Conservation (phyloP, 2,888 invertebrate genomes). For the Cephus sareptanus region DNA sequence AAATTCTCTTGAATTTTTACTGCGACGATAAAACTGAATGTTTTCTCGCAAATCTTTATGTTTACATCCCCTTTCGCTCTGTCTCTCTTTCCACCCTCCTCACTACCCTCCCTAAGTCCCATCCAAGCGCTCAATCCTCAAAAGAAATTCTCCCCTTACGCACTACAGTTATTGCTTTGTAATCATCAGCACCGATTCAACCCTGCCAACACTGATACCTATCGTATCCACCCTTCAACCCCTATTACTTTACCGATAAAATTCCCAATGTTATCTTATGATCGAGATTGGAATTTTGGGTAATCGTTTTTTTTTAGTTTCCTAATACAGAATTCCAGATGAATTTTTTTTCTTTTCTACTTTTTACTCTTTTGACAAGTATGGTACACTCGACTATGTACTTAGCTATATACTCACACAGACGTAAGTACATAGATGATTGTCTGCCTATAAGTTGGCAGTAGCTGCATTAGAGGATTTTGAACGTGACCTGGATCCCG, state of each 20-base stretch:
- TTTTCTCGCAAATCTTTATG: constrained; percentile 40
- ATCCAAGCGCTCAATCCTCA: background rate
- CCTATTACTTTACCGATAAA: background rate
- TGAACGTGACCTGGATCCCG: constrained; percentile 46
- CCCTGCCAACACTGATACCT: no score
- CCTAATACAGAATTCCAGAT: background rate
- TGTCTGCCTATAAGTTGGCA: constrained; percentile 18
- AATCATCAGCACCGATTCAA: background rate
- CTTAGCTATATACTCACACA: background rate
- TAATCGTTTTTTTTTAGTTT: background rate
- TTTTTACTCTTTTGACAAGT: background rate
- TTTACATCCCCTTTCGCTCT: constrained; percentile 11
- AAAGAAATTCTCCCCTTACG: background rate
- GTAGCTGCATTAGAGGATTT: constrained; percentile 41
- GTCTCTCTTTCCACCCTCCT: no score
- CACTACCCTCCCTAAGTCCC: no score
- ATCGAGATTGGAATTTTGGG: background rate
- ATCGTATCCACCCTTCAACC: background rate
- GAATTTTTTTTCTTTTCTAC: background rate
- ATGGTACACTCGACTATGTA: background rate
- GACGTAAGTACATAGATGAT: constrained; percentile 16
- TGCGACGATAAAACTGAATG: constrained; percentile 38
- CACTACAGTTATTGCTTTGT: background rate
- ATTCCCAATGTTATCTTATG: background rate
- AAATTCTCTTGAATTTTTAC: constrained; percentile 44